Evolutionary conservation across 2,888 invertebrate species (phyloP).

Genomic region (Leucophora obtusa): DNA sequence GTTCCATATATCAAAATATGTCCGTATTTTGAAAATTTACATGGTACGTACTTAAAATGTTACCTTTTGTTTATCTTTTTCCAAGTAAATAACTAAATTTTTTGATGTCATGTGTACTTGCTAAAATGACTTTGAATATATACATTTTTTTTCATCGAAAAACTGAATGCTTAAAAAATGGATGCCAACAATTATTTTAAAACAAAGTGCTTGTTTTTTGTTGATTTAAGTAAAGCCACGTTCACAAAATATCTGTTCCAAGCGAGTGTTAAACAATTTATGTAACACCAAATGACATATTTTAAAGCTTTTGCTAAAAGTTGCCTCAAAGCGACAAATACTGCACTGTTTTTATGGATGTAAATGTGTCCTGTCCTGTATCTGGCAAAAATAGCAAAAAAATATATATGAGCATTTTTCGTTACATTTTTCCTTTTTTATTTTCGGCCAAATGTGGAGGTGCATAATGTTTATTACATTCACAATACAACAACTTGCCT

Average conservation of each 20-base stretch:
- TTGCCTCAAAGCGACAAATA: slow-evolving; percentile 60
- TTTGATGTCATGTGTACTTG: neutral
- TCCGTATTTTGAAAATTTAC: neutral
- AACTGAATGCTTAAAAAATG: slow-evolving; percentile 42
- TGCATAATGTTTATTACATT: slow-evolving; percentile 64
- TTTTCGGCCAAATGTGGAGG: slow-evolving; percentile 58
- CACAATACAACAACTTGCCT: slow-evolving; percentile 57
- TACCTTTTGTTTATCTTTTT: neutral
- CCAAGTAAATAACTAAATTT: neutral
- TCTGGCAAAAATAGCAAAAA: slow-evolving; percentile 37
- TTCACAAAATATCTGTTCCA: slow-evolving; percentile 53
- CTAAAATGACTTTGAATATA: neutral
- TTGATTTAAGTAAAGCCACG: slow-evolving; percentile 10
- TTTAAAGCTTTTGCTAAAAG: slow-evolving; percentile 65
- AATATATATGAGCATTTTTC: slow-evolving; percentile 50
- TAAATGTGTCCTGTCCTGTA: slow-evolving; percentile 45
- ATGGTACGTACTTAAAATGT: neutral
- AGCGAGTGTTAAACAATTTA: slow-evolving; percentile 66
- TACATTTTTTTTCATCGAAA: slow-evolving; percentile 12
- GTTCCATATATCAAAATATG: neutral
- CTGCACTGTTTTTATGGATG: slow-evolving; percentile 44
- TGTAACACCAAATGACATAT: slow-evolving; percentile 68
- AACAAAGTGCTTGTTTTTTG: slow-evolving; percentile 46
- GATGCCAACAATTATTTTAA: slow-evolving; percentile 55
- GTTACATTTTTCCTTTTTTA: slow-evolving; percentile 29